Percentiles rank a stretch among this genome's conserved stretches.
These are phyloP conservation scores for Trichacis sp. DNA, from an alignment of 2,888 invertebrate species.

Conservation along the genomic window DNA sequence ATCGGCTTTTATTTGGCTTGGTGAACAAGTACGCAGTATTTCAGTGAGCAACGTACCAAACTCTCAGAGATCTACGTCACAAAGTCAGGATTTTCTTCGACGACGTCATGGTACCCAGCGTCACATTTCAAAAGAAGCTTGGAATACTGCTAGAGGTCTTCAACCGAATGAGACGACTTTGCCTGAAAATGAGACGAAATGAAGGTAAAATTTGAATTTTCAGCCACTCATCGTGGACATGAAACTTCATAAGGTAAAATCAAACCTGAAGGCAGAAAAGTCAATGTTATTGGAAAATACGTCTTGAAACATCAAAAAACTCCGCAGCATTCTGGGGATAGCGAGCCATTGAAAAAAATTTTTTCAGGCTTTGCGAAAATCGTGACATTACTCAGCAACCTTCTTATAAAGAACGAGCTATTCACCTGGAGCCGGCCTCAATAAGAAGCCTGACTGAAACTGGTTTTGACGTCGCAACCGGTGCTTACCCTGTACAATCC, in stretches of 20 bases:
- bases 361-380: neutral
- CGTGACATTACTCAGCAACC: neutral
- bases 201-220: too few species aligned
- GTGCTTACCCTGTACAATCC: constrained; percentile 6
- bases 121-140: too few species aligned
- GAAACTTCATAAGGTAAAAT: neutral
- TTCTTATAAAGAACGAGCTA: neutral
- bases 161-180: too few species aligned
- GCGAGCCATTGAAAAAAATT: neutral
- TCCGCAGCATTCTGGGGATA: neutral
- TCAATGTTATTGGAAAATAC: neutral
- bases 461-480: neutral
- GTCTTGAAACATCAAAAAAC: neutral
- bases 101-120: too few species aligned
- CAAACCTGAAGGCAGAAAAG: neutral
- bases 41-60: too few species aligned
- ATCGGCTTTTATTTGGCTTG: too few species aligned
- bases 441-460: neutral
- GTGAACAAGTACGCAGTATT: too few species aligned
- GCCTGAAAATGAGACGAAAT: too few species aligned
- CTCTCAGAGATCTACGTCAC: too few species aligned
- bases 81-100: too few species aligned
- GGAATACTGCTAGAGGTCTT: too few species aligned
- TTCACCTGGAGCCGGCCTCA: neutral
- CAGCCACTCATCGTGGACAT: neutral